Evolutionary conservation across 2,888 invertebrate genomes (phyloP), one percentile per base, ranked within the genome.

Genomic region (Microctonus aethiopoides): DNA sequence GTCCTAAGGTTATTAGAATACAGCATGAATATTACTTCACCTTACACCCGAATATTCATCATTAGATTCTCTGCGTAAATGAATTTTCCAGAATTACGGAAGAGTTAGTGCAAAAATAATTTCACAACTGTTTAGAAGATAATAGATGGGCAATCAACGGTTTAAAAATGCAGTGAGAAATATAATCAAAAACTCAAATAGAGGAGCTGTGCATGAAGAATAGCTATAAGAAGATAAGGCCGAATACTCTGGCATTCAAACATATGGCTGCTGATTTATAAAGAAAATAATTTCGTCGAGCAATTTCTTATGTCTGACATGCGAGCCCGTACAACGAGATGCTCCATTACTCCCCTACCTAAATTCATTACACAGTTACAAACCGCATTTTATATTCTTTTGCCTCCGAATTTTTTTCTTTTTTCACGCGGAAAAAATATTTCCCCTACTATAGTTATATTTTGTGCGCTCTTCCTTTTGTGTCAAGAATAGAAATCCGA

Each of bases 241-340:
- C 63, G 56, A 36, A 64, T 26, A 60, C 59, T 59, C 67, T 59
- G 59, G 39, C 65, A 75, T 75, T 77, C 78, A 76, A 82, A 84
- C 80, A 79, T 83, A 84, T 83, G 81, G 80, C 79, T 73, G 79
- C 80, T 84, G 84, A 84, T 84, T 84, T 84, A 84, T 84, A 83
- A 83, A 81, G 83, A 83, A 80, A 84, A 84, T 84, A 82, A 84
- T 84, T 84, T 81, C 77, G 76, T 76, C 73, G 67, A 66, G 83
- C 81, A 81, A 83, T 84, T 83, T 79, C 83, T 82, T 80, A 82
- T 74, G 72, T 74, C 73, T 65, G 69, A 72, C 71, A 74, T 74
- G 70, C 71, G 73, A 74, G 71, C 56, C 67, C 52, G 59, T 64
- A 56, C 67, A 71, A 68, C 70, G 67, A 67, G 68, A 65, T 65